Base-by-base conservation (phyloP, 2,113 vertebrate species). In the Sylvietta virens region DNA sequence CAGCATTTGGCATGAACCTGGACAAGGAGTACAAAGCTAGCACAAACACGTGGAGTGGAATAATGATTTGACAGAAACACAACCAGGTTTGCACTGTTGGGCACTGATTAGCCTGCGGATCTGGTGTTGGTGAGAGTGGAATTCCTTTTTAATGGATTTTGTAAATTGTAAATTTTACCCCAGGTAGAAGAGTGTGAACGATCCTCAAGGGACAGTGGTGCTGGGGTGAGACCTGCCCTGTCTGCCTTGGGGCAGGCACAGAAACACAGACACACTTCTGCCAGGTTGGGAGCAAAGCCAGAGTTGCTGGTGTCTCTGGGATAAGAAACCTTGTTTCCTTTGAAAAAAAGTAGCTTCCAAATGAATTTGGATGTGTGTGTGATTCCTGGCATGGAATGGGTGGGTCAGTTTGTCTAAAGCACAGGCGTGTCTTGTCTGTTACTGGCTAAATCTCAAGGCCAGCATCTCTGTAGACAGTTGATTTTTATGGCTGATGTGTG, bases 1-100 rank as follows among this genome's bases (percentile, higher is more conserved):
- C 10, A 69, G 66, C 58, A 22, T 42, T 95, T 92, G 91, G 88
- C 88, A 44, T 15, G 54, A 92, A 50, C 31, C 71, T 90, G 88
- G 58, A 24, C 21, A 22, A 71, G 64, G 50, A 78, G 51, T 39
- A 78, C 67, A 66, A 81, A 81, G 71, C 53, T 82, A 45, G 45
- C 23, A 5, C 81, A 57, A 88, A 69, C 70, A 35, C 2, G 45
- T 33, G 27, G 58, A 33, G 62, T 31, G 53, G 71, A 81, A 51
- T 51, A 57, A 70, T 70, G 39, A 70, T 81, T 73, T 94, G 82
- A 83, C 58, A 86, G 94, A 80, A 88, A 30, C 6, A 23, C 66
- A 45, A 3, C 54, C 42, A n/a, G 42, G 19, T 90, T 79, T 45
- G 48, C 67, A 21, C n/a, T 0, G 1, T 8, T 56, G 71, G 78